A percentile compares a stretch with the other conserved stretches of the same genome.
Conservation (phyloP, 2,113 vertebrate species). For the Ramphastos sulfuratus region DNA sequence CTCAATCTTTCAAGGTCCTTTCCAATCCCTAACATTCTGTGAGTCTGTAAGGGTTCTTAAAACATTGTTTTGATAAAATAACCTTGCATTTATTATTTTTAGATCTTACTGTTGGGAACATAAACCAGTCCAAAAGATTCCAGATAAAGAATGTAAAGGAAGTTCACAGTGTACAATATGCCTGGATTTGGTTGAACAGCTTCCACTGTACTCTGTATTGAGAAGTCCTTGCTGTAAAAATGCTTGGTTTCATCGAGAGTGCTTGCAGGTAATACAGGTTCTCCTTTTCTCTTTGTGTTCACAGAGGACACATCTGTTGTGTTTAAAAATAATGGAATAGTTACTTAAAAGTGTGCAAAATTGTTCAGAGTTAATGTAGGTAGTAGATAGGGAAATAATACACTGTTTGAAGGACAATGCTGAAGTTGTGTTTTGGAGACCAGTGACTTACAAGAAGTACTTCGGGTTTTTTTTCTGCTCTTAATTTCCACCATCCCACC, state of each 20-base stretch:
- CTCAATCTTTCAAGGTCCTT: no score
- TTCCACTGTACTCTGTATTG: slow-evolving; percentile 82
- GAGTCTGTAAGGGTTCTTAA: not conserved
- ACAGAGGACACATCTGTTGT: not conserved
- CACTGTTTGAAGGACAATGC: not conserved
- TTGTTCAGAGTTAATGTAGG: not conserved
- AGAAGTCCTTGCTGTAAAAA: slow-evolving; percentile 92
- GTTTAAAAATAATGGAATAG: not conserved
- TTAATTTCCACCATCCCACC: not conserved
- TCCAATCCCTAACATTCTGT: no score
- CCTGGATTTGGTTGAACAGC: slow-evolving; percentile 84
- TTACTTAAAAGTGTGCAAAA: not conserved
- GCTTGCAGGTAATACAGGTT: slow-evolving; percentile 86
- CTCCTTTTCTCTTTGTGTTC: not conserved
- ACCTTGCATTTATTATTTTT: slow-evolving; percentile 27
- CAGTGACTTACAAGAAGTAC: not conserved
- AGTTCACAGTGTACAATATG: slow-evolving; percentile 92
- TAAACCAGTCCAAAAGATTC: slow-evolving; percentile 82
- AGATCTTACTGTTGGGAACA: slow-evolving; percentile 93
- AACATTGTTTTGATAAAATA: slow-evolving; percentile 11
- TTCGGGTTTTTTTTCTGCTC: not conserved
- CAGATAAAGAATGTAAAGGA: slow-evolving; percentile 64
- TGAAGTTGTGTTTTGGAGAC: not conserved
- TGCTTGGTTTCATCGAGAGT: slow-evolving; percentile 95
- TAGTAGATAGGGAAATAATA: not conserved